Evolutionary conservation across 2,113 vertebrate genomes (phyloP).

Genomic region (Abramis brama): DNA sequence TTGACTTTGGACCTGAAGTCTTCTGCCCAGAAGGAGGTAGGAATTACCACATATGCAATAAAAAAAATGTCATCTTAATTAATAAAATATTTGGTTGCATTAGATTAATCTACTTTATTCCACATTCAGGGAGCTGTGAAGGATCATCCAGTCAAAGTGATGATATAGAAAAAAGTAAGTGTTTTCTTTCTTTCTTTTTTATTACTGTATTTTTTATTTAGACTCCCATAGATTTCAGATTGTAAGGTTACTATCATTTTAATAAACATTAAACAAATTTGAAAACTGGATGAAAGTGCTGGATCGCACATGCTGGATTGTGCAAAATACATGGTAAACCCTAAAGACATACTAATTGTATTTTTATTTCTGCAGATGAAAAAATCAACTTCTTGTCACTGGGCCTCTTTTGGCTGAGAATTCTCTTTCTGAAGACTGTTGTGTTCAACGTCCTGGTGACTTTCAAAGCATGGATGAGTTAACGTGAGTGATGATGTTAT

Average conservation of each 20-base stretch:
- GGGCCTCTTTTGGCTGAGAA: slow-evolving; percentile 76
- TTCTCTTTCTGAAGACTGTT: slow-evolving; percentile 83
- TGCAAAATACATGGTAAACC: neutral
- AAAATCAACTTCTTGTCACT: slow-evolving; percentile 75
- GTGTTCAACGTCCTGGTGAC: slow-evolving; percentile 84
- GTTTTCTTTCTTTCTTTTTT: neutral
- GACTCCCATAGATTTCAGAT: neutral
- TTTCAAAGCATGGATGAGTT: slow-evolving; percentile 68
- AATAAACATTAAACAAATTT: neutral
- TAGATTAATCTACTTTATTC: neutral
- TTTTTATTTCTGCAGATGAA: slow-evolving; percentile 57
- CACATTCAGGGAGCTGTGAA: fast-evolving
- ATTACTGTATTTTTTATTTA: too few relatives aligned
- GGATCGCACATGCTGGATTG: too few relatives aligned
- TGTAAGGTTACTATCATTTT: neutral
- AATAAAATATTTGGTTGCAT: neutral
- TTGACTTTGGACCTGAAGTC: fast-evolving
- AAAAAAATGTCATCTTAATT: neutral
- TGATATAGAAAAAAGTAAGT: slow-evolving; percentile 13
- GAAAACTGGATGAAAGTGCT: neutral
- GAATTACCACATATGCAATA: neutral
- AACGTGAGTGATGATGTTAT: slow-evolving; percentile 57
- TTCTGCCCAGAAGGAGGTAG: fast-evolving
- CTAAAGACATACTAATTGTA: neutral
- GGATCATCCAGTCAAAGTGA: neutral